Percentiles rank a stretch among this genome's conserved stretches.
These are phyloP conservation scores for Raja brachyura DNA, from an alignment of 2,113 vertebrate species.

Conservation along the genomic window DNA sequence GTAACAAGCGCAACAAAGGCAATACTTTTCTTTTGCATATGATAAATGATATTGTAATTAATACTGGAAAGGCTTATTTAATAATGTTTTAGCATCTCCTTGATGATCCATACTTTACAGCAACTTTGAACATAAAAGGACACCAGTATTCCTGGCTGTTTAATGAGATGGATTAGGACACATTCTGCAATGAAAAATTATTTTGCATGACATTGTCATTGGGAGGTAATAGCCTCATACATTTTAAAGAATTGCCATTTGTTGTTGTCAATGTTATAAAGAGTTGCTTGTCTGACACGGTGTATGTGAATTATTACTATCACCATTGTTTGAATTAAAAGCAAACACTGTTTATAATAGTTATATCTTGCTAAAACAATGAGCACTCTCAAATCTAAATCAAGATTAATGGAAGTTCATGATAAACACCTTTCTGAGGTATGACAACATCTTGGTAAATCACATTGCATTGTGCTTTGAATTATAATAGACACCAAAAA, in stretches of 20 bases:
- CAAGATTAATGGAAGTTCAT: constrained; percentile 16
- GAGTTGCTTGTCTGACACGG: constrained; percentile 27
- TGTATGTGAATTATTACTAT: constrained; percentile 21
- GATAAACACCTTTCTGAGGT: not conserved
- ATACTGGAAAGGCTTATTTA: not conserved
- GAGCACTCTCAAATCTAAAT: constrained; percentile 21
- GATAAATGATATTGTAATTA: not conserved
- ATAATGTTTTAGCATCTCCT: not conserved
- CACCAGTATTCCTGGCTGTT: not conserved
- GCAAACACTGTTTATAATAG: not conserved
- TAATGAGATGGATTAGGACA: constrained; percentile 7
- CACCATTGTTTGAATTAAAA: constrained; percentile 10
- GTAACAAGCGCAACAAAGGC: not conserved
- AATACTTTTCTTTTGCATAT: too few relatives aligned
- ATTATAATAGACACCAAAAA: not conserved
- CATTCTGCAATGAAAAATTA: constrained; percentile 8
- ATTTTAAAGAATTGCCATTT: constrained; percentile 17
- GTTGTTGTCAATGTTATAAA: constrained; percentile 29
- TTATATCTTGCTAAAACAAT: not conserved
- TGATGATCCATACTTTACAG: not conserved
- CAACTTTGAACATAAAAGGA: not conserved
- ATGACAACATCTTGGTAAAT: not conserved
- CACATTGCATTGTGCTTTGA: not conserved
- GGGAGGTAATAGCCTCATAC: constrained; percentile 17
- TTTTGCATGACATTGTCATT: not conserved